Conservation (phyloP, 2,113 vertebrate species). For the Tragulus kanchil region DNA sequence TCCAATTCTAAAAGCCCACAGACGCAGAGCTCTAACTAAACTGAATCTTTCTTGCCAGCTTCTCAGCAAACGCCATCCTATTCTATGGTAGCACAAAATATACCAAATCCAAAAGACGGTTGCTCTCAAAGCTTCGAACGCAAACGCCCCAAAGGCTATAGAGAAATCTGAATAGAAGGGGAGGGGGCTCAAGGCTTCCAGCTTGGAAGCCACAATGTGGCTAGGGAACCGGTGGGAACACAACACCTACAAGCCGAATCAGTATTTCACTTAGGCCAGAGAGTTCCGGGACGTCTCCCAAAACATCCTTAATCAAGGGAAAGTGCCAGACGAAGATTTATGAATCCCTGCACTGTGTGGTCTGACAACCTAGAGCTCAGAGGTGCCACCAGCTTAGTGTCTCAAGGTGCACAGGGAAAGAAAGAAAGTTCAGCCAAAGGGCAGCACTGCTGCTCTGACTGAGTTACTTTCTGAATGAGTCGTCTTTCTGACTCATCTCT, state of each 20-base stretch:
- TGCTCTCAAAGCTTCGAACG: constrained; percentile 54
- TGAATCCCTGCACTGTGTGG: background rate
- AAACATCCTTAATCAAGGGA: constrained; percentile 46
- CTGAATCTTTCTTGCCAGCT: background rate
- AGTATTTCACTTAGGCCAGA: constrained; percentile 36
- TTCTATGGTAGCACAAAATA: background rate
- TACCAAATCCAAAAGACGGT: background rate
- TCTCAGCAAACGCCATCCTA: constrained; percentile 52
- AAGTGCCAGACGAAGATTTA: constrained; percentile 52
- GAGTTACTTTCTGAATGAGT: constrained; percentile 89
- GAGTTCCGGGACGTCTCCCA: background rate
- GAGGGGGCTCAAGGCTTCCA: background rate
- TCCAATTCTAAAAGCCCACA: constrained; percentile 42
- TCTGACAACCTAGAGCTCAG: constrained; percentile 67
- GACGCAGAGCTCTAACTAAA: constrained; percentile 48
- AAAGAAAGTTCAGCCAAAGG: constrained; percentile 85
- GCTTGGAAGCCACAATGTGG: background rate
- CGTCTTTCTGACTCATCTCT: constrained; percentile 86
- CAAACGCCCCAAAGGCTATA: constrained; percentile 20
- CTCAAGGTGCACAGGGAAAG: constrained; percentile 81
- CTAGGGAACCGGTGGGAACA: constrained; percentile 27
- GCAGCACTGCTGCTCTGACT: constrained; percentile 87
- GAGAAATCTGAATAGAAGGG: constrained; percentile 40
- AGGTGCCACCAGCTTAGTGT: constrained; percentile 82
- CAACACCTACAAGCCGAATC: background rate